These are phyloP conservation scores for Ferdinandea cuprea DNA, from an alignment of 2,888 invertebrate species.

Conservation along the genomic window DNA sequence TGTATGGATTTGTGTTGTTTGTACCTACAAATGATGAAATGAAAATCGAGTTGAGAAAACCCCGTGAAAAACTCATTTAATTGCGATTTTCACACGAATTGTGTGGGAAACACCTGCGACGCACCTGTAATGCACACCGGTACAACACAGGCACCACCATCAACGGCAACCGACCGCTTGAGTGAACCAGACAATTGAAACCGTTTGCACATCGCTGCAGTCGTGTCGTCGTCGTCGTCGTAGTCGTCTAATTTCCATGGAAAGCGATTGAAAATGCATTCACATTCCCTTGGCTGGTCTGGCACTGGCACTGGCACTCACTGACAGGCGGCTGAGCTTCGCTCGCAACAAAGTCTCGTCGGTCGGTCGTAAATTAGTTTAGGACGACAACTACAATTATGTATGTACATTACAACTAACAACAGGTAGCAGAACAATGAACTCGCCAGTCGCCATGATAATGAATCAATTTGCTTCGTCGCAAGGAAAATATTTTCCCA, in stretches of 20 bases:
- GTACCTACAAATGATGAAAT: constrained; percentile 38
- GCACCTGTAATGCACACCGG: constrained; percentile 80
- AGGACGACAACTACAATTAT: constrained; percentile 51
- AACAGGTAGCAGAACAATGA: constrained; percentile 70
- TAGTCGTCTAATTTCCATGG: constrained; percentile 61
- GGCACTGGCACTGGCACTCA: not conserved
- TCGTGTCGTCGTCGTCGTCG: constrained; percentile 7
- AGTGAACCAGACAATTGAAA: constrained; percentile 69
- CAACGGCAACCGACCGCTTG: constrained; percentile 35
- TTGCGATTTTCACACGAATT: constrained; percentile 81
- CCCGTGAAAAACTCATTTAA: constrained; percentile 80
- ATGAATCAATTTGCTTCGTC: constrained; percentile 69
- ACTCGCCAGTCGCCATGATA: constrained; percentile 65
- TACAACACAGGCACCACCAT: constrained; percentile 63
- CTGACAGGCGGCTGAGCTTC: not conserved
- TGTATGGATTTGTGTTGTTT: too few species aligned
- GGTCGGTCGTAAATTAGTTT: constrained; percentile 69
- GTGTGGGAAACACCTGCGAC: constrained; percentile 81
- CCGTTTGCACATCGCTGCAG: constrained; percentile 60
- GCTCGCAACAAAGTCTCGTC: not conserved
- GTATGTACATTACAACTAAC: too few species aligned
- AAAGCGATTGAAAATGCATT: constrained; percentile 64
- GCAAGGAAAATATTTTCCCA: constrained; percentile 41
- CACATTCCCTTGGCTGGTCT: constrained; percentile 33
- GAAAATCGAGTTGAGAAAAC: constrained; percentile 66